Percentiles rank a stretch among this genome's conserved stretches.
These are phyloP conservation scores for Felis chaus DNA, from an alignment of 2,113 vertebrate genomes.

Conservation along the genomic window DNA sequence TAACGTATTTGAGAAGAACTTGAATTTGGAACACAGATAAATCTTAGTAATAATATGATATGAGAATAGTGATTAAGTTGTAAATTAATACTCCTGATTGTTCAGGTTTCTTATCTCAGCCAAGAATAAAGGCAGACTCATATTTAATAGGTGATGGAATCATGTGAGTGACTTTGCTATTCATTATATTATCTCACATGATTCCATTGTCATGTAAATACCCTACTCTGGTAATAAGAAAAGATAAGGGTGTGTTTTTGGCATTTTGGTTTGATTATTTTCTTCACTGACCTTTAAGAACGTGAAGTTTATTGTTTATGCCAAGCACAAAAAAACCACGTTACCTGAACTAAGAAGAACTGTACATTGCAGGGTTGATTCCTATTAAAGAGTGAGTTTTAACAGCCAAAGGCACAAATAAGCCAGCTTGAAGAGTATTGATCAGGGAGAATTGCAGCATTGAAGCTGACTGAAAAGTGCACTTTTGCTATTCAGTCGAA, in stretches of 20 bases:
- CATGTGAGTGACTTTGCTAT: not conserved
- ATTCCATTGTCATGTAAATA: not conserved
- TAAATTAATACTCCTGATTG: not conserved
- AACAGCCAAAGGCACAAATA: not conserved
- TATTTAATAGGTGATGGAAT: not conserved
- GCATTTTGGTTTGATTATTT: not conserved
- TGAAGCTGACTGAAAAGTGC: not conserved
- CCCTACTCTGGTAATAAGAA: not conserved
- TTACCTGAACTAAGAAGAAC: constrained; percentile 6
- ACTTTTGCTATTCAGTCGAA: not conserved
- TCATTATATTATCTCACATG: not conserved
- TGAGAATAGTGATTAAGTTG: not conserved
- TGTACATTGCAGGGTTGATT: constrained; percentile 2
- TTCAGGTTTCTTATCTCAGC: not conserved
- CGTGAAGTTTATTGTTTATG: not conserved
- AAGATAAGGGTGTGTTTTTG: not conserved
- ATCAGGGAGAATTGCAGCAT: not conserved
- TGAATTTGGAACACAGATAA: constrained; percentile 11
- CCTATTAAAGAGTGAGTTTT: constrained; percentile 20
- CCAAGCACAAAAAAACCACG: not conserved
- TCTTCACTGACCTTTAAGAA: constrained; percentile 7
- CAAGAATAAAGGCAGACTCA: not conserved
- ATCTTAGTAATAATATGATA: not conserved
- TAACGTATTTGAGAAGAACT: not conserved
- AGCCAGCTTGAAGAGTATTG: not conserved